A percentile compares a stretch with the other conserved stretches of the same genome.
phyloP scores from a whole-genome alignment of 2,797 vertebrate genomes.

The Oreochromis mossambicus region DNA sequence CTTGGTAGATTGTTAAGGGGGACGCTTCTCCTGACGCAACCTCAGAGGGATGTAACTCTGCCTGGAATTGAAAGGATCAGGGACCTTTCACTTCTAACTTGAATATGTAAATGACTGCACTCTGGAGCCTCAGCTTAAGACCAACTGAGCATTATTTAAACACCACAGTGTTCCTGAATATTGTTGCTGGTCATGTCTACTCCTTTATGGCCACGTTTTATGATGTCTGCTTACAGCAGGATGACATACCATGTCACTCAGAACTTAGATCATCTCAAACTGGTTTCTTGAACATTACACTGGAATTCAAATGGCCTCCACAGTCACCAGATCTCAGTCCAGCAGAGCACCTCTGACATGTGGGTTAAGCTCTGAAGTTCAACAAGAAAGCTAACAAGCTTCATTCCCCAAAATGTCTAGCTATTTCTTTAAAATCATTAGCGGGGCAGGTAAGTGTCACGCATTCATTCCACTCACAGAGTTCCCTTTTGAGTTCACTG shows the following conservation, averaged over 20 bases:
- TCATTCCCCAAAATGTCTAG: neutral
- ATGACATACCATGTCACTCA: neutral
- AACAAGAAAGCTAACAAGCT: neutral
- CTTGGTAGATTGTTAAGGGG: too few species aligned
- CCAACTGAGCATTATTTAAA: neutral
- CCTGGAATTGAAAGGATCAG: too few species aligned
- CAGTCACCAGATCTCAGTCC: neutral
- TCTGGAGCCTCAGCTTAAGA: neutral
- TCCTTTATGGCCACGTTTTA: neutral
- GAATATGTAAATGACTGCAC: neutral
- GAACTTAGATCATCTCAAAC: neutral
- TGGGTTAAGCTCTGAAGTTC: neutral
- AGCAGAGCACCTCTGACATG: neutral
- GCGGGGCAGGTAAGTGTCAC: neutral
- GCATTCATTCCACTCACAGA: slow-evolving; percentile 56
- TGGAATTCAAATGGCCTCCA: neutral
- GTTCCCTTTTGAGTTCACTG: slow-evolving; percentile 72
- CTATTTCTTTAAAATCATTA: neutral
- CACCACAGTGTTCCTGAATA: too few species aligned
- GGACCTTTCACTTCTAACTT: neutral
- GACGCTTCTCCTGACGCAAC: too few species aligned
- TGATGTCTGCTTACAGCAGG: neutral
- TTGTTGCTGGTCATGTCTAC: too few species aligned
- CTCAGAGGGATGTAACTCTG: too few species aligned
- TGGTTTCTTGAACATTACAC: neutral